Conservation (phyloP, 2,113 vertebrate genomes). For the Scopus umbretta region DNA sequence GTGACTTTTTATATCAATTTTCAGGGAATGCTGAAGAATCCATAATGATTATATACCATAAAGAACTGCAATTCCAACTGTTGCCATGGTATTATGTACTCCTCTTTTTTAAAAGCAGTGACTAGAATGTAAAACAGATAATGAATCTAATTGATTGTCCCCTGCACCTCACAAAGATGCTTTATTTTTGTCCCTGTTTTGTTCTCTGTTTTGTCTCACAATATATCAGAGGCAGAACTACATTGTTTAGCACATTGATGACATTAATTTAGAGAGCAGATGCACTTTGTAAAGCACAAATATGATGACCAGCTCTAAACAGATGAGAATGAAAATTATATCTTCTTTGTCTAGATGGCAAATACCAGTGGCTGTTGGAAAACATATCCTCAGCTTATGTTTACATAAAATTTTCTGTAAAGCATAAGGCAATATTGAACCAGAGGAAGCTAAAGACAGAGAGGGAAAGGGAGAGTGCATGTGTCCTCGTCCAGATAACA, state of each 20-base stretch:
- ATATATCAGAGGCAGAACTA: constrained; percentile 32
- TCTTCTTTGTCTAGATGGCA: constrained; percentile 10
- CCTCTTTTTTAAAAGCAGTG: constrained; percentile 69
- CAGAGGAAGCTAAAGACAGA: background rate
- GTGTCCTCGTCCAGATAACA: background rate
- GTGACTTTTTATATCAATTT: constrained; percentile 68
- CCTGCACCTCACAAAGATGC: constrained; percentile 53
- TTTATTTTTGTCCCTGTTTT: constrained; percentile 63
- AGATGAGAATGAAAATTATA: constrained; percentile 36
- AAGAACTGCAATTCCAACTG: constrained; percentile 70
- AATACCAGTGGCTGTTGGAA: constrained; percentile 23
- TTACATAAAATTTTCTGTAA: background rate
- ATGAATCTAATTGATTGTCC: constrained; percentile 76
- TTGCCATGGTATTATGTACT: constrained; percentile 77
- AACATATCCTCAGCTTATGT: constrained; percentile 14
- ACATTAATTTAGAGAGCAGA: constrained; percentile 39
- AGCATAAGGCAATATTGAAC: background rate
- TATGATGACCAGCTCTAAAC: constrained; percentile 42
- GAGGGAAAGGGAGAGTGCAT: background rate
- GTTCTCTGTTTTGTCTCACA: constrained; percentile 53
- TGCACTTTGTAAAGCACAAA: constrained; percentile 40
- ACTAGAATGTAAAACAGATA: constrained; percentile 77
- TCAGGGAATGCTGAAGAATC: constrained; percentile 70
- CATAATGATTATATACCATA: constrained; percentile 76
- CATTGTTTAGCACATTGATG: constrained; percentile 35